Evolutionary conservation across 2,888 invertebrate genomes (phyloP).

Genomic region (Machimus rusticus): DNA sequence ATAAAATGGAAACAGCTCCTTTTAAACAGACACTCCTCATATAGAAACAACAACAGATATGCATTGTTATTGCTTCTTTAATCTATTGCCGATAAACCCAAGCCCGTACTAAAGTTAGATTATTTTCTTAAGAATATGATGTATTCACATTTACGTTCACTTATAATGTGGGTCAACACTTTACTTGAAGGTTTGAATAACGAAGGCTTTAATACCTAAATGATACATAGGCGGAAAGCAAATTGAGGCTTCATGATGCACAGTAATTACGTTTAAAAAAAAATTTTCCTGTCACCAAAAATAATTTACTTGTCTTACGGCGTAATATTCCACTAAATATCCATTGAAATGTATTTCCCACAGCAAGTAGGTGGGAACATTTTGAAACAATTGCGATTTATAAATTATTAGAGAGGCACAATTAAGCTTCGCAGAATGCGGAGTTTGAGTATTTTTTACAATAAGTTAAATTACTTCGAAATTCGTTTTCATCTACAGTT

Average conservation of each 20-base stretch:
- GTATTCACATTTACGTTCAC: too few relatives aligned
- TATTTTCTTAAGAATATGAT: too few relatives aligned
- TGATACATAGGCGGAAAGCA: not conserved
- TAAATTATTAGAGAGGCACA: not conserved
- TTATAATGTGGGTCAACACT: too few relatives aligned
- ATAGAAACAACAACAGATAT: too few relatives aligned
- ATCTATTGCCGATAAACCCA: too few relatives aligned
- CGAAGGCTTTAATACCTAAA: not conserved
- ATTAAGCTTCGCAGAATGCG: not conserved
- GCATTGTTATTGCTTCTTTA: too few relatives aligned
- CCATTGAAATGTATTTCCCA: not conserved
- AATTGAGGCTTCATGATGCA: not conserved
- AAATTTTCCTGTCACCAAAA: not conserved
- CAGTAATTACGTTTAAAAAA: not conserved
- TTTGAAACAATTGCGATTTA: not conserved
- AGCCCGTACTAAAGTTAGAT: too few relatives aligned
- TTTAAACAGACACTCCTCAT: too few relatives aligned
- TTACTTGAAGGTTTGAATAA: too few relatives aligned
- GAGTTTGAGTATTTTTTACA: not conserved
- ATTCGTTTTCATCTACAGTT: not conserved
- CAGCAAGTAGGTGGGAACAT: not conserved
- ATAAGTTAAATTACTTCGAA: not conserved
- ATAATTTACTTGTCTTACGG: not conserved
- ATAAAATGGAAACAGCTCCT: too few relatives aligned
- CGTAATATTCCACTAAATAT: not conserved